phyloP scores from a whole-genome alignment of 2,888 invertebrate species.

The Pristionchus japonicus region DNA sequence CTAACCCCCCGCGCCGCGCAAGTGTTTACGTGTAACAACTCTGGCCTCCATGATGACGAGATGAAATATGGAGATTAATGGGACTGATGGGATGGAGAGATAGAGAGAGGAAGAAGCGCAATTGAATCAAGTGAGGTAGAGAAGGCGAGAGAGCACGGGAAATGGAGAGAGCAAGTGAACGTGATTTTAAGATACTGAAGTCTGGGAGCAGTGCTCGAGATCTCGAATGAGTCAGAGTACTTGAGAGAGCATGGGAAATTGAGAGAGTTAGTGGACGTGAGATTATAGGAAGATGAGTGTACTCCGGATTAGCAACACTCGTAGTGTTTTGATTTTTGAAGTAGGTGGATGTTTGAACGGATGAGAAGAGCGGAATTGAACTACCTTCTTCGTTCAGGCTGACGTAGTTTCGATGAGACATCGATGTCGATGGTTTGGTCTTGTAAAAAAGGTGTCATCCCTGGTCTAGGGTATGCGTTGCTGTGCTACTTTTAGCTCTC shows the following conservation, averaged over 20 bases:
- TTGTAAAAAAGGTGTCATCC: not conserved
- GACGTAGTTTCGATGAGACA: too few species aligned
- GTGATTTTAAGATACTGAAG: too few species aligned
- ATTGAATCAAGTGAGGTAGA: not conserved
- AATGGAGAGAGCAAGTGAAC: not conserved
- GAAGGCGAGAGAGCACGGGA: not conserved
- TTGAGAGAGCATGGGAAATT: not conserved
- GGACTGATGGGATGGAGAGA: not conserved
- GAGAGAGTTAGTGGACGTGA: not conserved
- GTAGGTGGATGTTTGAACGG: not conserved
- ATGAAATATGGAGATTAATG: conserved; percentile 26
- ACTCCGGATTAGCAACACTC: not conserved
- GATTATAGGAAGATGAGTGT: not conserved
- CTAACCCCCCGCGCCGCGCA: not conserved
- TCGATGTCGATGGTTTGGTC: too few species aligned
- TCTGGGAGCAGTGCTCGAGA: too few species aligned
- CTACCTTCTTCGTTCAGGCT: too few species aligned
- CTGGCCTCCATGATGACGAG: not conserved
- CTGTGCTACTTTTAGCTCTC: too few species aligned
- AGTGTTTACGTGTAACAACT: not conserved
- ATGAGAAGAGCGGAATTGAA: too few species aligned
- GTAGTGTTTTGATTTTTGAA: not conserved
- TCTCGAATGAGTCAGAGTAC: not conserved
- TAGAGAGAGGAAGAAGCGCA: not conserved
- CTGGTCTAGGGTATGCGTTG: too few species aligned